Conservation (phyloP, 2,797 vertebrate genomes). For the Sciurus carolinensis region DNA sequence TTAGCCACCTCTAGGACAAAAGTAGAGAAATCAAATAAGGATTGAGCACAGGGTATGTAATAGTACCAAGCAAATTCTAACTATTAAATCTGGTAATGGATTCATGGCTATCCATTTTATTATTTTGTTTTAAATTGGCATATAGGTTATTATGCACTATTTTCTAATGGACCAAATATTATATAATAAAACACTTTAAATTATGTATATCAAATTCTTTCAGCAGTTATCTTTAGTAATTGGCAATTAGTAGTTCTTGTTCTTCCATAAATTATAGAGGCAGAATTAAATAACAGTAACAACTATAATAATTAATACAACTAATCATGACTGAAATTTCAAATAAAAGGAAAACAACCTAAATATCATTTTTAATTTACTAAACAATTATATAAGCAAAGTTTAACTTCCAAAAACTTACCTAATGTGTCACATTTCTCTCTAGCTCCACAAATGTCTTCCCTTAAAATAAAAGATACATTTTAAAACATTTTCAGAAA, state of each 20-base stretch:
- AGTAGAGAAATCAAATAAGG: background rate
- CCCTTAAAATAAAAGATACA: conserved; percentile 90
- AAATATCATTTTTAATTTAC: conserved; percentile 28
- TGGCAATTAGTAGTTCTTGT: background rate
- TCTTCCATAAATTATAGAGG: conserved; percentile 35
- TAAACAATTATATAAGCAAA: conserved; percentile 18
- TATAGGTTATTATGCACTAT: background rate
- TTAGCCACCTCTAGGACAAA: background rate
- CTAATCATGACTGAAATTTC: conserved; percentile 5
- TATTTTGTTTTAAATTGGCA: background rate
- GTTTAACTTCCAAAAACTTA: conserved; percentile 88
- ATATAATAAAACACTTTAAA: background rate
- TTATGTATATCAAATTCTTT: background rate
- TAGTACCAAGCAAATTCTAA: background rate
- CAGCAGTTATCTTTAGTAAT: background rate
- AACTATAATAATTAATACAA: background rate
- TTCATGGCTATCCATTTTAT: background rate
- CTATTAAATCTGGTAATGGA: background rate
- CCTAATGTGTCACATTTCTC: conserved; percentile 99
- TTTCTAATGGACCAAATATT: background rate
- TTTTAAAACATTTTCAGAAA: conserved; percentile 78
- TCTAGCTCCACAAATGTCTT: conserved; percentile 98
- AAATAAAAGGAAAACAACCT: background rate
- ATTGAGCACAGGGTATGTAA: background rate
- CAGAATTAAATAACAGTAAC: conserved; percentile 17